These are phyloP conservation scores for Adelosebastes latens DNA, from an alignment of 2,797 vertebrate species.

Conservation along the genomic window DNA sequence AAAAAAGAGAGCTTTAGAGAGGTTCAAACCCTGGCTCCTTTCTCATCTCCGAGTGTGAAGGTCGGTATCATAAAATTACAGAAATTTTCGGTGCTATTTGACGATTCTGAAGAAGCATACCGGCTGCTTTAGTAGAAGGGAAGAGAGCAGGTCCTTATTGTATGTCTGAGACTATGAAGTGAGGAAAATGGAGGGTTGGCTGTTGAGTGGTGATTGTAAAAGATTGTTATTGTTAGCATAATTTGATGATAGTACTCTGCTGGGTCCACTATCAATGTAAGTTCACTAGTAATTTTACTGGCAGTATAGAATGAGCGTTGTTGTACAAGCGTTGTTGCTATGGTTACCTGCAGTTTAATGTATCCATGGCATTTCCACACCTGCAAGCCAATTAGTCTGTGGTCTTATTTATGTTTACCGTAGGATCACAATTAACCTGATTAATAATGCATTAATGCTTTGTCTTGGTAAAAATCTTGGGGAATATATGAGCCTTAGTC, in stretches of 20 bases:
- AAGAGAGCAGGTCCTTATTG: not conserved
- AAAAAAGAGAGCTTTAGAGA: not conserved
- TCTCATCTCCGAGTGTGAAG: not conserved
- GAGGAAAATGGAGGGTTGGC: not conserved
- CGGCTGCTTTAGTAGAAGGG: not conserved
- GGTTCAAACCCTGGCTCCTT: not conserved
- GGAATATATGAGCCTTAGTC: not conserved
- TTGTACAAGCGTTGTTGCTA: not conserved
- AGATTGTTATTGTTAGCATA: not conserved
- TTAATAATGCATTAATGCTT: conserved; percentile 1
- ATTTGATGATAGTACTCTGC: not conserved
- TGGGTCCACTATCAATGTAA: not conserved
- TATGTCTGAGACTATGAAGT: not conserved
- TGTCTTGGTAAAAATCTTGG: not conserved
- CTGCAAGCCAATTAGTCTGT: not conserved
- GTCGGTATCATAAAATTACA: not conserved
- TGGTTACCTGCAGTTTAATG: not conserved
- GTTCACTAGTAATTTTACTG: not conserved
- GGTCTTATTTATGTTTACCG: not conserved
- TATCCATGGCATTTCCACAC: not conserved
- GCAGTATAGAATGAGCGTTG: not conserved
- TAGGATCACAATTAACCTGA: not conserved
- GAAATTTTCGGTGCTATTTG: not conserved
- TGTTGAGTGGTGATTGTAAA: not conserved
- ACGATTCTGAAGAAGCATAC: not conserved